Evolutionary conservation across 1,140 invertebrate genomes (phyloP).

Genomic region (Idris sp.): DNA sequence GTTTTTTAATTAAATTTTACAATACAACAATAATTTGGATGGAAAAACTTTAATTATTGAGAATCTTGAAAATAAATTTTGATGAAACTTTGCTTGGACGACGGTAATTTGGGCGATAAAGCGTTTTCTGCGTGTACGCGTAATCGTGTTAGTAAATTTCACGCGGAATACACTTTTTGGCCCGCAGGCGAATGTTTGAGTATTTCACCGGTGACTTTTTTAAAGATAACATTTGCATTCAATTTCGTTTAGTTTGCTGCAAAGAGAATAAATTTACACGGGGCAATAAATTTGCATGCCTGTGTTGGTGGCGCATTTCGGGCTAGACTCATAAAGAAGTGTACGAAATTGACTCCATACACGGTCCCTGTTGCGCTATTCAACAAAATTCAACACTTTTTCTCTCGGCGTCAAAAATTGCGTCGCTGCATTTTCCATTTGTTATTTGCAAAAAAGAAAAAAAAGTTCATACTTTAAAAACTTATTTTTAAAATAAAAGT

Average conservation of each 20-base stretch:
- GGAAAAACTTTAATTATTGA: too few relatives aligned
- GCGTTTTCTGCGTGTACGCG: constrained; percentile 30
- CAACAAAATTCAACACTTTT: neutral
- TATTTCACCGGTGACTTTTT: constrained; percentile 48
- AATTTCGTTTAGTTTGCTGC: constrained; percentile 46
- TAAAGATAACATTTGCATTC: constrained; percentile 52
- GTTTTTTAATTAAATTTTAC: too few relatives aligned
- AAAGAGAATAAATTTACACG: constrained; percentile 47
- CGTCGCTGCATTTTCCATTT: too few relatives aligned
- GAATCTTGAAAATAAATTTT: too few relatives aligned
- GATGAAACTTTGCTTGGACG: too few relatives aligned
- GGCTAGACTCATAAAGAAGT: constrained; percentile 51
- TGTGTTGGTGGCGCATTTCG: constrained; percentile 18
- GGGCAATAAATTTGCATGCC: constrained; percentile 31
- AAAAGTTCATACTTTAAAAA: too few relatives aligned
- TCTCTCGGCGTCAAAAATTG: too few relatives aligned
- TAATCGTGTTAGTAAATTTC: constrained; percentile 47
- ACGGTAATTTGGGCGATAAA: constrained; percentile 36
- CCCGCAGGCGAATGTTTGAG: constrained; percentile 21
- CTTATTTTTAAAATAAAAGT: too few relatives aligned
- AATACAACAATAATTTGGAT: too few relatives aligned
- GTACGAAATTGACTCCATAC: constrained; percentile 45
- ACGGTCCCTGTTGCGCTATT: constrained; percentile 13
- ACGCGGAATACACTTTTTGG: constrained; percentile 19
- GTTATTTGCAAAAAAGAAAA: too few relatives aligned